These are phyloP conservation scores for Otolemur garnettii DNA, from an alignment of 2,113 vertebrate species.

Conservation along the genomic window DNA sequence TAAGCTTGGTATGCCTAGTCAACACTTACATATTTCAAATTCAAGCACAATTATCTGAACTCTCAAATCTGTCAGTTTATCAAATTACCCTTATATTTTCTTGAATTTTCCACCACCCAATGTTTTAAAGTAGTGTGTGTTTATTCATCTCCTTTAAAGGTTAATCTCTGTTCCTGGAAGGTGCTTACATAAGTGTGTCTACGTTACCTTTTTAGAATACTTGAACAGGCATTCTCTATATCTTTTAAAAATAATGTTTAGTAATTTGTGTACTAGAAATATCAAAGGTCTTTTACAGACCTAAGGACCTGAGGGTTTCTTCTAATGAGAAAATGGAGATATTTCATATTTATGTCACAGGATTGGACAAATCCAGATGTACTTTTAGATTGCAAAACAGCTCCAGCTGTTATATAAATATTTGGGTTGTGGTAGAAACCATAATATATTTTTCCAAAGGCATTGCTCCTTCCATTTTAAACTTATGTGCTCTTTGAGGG, in stretches of 20 bases:
- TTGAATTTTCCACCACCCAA: not conserved
- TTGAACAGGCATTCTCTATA: not conserved
- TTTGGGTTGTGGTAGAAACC: slow-evolving; percentile 62
- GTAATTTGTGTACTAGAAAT: slow-evolving; percentile 12
- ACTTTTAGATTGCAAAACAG: slow-evolving; percentile 54
- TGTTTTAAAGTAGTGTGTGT: not conserved
- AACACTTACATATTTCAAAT: slow-evolving; percentile 15
- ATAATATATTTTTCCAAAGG: slow-evolving; percentile 53
- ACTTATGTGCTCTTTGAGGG: slow-evolving; percentile 30
- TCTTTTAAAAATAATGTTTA: not conserved
- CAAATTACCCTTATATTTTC: not conserved
- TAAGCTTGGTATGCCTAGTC: not conserved
- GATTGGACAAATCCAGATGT: slow-evolving; percentile 45
- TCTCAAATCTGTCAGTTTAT: slow-evolving; percentile 21
- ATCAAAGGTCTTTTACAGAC: not conserved
- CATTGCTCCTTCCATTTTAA: slow-evolving; percentile 48
- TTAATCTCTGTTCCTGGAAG: not conserved
- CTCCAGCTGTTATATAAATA: slow-evolving; percentile 55
- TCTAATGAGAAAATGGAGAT: slow-evolving; percentile 58
- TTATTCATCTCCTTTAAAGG: not conserved
- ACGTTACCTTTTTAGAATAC: not conserved
- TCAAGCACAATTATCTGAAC: not conserved
- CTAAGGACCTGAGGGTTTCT: slow-evolving; percentile 1
- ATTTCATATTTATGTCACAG: slow-evolving; percentile 14
- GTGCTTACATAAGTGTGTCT: not conserved